These are phyloP conservation scores for Lasioglossum albipes DNA, from an alignment of 1,140 invertebrate genomes.

Conservation along the genomic window DNA sequence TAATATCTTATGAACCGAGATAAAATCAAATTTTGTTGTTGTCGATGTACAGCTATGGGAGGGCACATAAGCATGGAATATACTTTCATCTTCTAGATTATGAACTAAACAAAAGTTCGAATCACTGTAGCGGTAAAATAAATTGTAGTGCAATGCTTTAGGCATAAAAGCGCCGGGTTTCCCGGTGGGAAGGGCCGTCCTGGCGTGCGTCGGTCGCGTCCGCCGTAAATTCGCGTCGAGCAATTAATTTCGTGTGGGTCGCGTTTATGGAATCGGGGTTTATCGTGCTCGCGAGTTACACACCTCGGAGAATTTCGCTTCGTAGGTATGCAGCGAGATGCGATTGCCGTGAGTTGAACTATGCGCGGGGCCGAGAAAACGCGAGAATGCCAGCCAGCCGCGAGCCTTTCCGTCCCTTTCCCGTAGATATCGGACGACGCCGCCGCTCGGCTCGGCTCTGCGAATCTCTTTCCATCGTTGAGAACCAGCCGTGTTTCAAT, in stretches of 20 bases:
- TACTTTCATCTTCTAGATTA: no score
- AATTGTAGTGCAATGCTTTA: no score
- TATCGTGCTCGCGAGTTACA: conserved; percentile 9
- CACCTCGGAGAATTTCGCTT: conserved; percentile 12
- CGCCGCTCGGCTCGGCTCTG: neutral
- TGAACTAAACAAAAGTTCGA: no score
- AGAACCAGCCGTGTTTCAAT: neutral
- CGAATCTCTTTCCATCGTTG: conserved; percentile 12
- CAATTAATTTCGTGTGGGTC: neutral
- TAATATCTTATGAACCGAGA: no score
- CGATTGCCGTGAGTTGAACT: conserved; percentile 35
- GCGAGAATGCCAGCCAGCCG: conserved; percentile 20
- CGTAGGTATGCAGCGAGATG: conserved; percentile 28
- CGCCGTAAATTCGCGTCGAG: conserved; percentile 1
- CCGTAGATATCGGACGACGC: conserved; percentile 7
- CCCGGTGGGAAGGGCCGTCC: neutral
- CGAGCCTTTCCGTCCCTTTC: conserved; percentile 28
- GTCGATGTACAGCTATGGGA: no score
- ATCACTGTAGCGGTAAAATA: no score
- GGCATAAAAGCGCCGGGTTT: neutral
- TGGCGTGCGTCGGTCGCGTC: neutral
- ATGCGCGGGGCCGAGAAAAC: conserved; percentile 31
- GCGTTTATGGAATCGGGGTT: conserved; percentile 30
- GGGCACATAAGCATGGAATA: no score
- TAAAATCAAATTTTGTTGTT: no score